These are phyloP conservation scores for Imbricaverruca yamaguchii DNA, from an alignment of 2,888 invertebrate species.

Conservation along the genomic window DNA sequence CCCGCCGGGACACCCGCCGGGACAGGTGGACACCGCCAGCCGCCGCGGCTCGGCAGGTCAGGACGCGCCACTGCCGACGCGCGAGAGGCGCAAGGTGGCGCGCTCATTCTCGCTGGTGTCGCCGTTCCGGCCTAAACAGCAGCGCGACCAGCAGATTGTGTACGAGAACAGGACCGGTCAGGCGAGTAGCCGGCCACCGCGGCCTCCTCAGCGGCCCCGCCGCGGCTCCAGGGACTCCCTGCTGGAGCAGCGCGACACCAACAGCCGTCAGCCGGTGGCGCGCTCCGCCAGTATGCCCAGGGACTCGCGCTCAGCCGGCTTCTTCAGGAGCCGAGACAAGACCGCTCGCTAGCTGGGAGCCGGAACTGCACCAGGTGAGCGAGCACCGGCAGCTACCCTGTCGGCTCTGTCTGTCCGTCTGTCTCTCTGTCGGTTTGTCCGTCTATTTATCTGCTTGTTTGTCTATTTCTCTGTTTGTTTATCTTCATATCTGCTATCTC, in stretches of 20 bases:
- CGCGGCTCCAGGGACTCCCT: constrained; percentile 27
- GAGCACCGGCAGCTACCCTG: not conserved
- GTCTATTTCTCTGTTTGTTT: too few species aligned
- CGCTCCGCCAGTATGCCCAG: constrained; percentile 33
- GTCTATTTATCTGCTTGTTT: too few species aligned
- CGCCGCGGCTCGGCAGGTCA: constrained; percentile 23
- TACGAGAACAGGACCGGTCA: constrained; percentile 28
- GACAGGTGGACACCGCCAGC: constrained; percentile 23
- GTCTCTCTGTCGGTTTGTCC: too few species aligned
- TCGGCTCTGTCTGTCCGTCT: too few species aligned
- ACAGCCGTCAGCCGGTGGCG: constrained; percentile 26
- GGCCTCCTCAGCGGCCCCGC: constrained; percentile 33
- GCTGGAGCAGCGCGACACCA: not conserved
- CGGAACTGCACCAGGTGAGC: not conserved
- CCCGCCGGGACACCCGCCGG: constrained; percentile 19
- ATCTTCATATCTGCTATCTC: too few species aligned
- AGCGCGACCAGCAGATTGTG: constrained; percentile 21
- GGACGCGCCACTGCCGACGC: constrained; percentile 4
- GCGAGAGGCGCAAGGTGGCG: constrained; percentile 31
- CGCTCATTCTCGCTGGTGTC: constrained; percentile 31
- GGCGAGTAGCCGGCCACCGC: constrained; percentile 26
- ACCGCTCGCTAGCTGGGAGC: constrained; percentile 30
- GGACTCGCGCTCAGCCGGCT: constrained; percentile 33
- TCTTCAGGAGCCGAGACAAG: constrained; percentile 31
- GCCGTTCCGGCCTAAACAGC: constrained; percentile 31